Conservation (phyloP, 2,113 vertebrate genomes). For the Camelus dromedarius region DNA sequence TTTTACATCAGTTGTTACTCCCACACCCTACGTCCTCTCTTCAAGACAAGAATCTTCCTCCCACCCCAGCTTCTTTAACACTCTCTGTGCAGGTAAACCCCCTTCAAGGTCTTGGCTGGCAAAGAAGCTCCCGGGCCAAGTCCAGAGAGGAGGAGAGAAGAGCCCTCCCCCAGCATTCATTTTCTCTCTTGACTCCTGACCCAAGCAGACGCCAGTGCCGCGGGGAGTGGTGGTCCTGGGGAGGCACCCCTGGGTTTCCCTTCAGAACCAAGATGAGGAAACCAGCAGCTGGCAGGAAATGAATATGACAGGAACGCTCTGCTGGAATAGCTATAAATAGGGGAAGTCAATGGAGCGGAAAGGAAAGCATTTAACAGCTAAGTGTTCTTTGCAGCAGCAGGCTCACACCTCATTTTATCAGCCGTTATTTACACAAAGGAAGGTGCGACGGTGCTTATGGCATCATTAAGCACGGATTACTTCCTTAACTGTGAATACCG, state of each 20-base stretch:
- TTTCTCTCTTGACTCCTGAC: background rate
- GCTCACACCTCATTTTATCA: conserved; percentile 68
- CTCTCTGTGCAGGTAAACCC: background rate
- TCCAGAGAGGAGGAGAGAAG: background rate
- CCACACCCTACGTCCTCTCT: background rate
- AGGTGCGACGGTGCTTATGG: conserved; percentile 34
- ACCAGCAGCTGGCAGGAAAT: conserved; percentile 57
- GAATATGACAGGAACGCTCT: background rate
- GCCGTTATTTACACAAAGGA: conserved; percentile 74
- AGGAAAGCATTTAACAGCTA: conserved; percentile 66
- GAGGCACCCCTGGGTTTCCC: background rate
- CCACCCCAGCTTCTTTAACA: background rate
- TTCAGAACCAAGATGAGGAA: background rate
- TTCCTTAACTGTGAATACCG: background rate
- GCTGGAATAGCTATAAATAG: conserved; percentile 72
- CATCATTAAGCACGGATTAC: conserved; percentile 37
- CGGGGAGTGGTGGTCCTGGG: background rate
- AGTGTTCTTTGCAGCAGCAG: conserved; percentile 63
- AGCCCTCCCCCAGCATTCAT: background rate
- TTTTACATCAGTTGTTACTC: background rate
- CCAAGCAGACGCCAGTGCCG: background rate
- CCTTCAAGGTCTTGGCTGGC: background rate
- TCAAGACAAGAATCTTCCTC: background rate
- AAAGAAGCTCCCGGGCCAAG: background rate
- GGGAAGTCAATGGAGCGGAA: conserved; percentile 71